Percentiles rank a stretch among this genome's conserved stretches.
These are phyloP conservation scores for Leptosomus discolor DNA, from an alignment of 2,113 vertebrate genomes.

Conservation along the genomic window DNA sequence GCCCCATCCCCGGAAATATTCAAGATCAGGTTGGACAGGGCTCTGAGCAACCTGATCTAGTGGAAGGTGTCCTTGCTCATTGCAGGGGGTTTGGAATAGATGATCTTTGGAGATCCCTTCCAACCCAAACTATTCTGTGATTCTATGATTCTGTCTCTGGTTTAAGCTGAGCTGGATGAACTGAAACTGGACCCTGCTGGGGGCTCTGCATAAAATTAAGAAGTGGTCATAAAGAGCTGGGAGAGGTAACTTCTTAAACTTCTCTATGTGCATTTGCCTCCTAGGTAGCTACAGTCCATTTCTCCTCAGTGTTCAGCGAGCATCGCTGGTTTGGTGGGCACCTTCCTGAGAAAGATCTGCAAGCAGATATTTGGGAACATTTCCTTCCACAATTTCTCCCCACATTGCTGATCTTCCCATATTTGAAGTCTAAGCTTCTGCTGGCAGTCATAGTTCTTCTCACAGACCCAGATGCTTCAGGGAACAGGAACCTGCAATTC, in stretches of 20 bases:
- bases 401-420: neutral
- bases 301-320: neutral
- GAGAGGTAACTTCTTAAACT: neutral
- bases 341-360: neutral
- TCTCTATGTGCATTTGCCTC: neutral
- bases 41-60: neutral
- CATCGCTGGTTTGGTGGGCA: neutral
- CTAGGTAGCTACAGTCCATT: neutral
- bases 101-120: neutral
- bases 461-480: neutral
- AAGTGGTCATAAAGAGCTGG: neutral
- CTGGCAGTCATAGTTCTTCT: neutral
- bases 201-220: neutral
- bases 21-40: neutral
- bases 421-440: neutral
- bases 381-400: neutral
- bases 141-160: neutral
- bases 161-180: neutral
- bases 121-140: neutral
- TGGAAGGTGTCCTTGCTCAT: neutral
- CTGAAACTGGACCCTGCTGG: neutral
- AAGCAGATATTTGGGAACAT: neutral
- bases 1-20: neutral
- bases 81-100: neutral
- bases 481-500: neutral